phyloP scores from a whole-genome alignment of 2,113 vertebrate species.

The Mesocricetus auratus region DNA sequence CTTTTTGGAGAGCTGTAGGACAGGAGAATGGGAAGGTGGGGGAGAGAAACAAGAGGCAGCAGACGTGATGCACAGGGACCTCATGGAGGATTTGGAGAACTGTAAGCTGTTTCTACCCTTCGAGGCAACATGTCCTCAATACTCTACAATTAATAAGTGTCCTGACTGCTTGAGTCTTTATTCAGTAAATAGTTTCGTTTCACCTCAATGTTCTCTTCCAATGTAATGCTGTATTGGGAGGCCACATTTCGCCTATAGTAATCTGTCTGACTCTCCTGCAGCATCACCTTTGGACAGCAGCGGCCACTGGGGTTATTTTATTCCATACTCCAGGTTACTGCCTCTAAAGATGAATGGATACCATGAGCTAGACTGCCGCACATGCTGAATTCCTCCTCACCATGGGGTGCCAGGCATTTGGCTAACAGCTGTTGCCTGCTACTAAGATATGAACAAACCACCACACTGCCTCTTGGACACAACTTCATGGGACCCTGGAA shows the following conservation, averaged over 20 bases:
- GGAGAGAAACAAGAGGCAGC: background rate
- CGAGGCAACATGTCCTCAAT: background rate
- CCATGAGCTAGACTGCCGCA: background rate
- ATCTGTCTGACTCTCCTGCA: conserved; percentile 29
- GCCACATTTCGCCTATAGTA: background rate
- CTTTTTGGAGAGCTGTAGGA: background rate
- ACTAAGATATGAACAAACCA: conserved; percentile 51
- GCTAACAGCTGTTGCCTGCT: conserved; percentile 61
- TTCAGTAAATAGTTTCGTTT: conserved; percentile 48
- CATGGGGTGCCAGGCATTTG: conserved; percentile 22
- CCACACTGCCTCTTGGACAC: conserved; percentile 55
- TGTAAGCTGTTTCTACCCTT: background rate
- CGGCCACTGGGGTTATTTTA: background rate
- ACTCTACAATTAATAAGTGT: background rate
- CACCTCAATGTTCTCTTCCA: conserved; percentile 23
- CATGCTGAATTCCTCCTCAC: conserved; percentile 37
- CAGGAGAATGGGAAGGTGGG: background rate
- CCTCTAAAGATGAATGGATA: conserved; percentile 10
- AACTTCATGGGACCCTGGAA: conserved; percentile 58
- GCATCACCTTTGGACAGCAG: conserved; percentile 5
- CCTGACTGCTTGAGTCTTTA: background rate
- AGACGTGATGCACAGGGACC: accelerated
- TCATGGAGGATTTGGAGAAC: background rate
- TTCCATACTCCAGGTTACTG: background rate
- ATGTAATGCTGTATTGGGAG: background rate